Conservation (phyloP, 2,797 vertebrate genomes). For the Trachops cirrhosus region DNA sequence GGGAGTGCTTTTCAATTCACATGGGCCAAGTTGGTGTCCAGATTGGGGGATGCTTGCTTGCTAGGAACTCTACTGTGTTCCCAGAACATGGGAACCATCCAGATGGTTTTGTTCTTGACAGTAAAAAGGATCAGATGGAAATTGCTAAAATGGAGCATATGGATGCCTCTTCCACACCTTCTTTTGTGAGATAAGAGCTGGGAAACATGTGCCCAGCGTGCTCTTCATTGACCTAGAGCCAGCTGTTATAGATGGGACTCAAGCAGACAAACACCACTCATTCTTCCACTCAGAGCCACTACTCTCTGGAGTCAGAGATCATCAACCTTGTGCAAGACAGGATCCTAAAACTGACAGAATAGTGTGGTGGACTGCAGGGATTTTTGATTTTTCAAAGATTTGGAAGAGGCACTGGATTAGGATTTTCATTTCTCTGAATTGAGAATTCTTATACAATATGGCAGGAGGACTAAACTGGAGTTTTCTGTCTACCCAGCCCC, state of each 20-base stretch:
- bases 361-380: slow-evolving; percentile 70
- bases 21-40: slow-evolving; percentile 76
- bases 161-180: slow-evolving; percentile 72
- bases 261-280: slow-evolving; percentile 85
- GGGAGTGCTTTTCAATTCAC: slow-evolving; percentile 78
- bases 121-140: not conserved
- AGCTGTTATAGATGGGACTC: slow-evolving; percentile 85
- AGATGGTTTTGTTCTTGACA: slow-evolving; percentile 52
- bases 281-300: slow-evolving; percentile 92
- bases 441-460: slow-evolving; percentile 46
- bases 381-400: slow-evolving; percentile 72
- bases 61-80: slow-evolving; percentile 76
- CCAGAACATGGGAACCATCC: slow-evolving; percentile 73
- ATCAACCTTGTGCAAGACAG: slow-evolving; percentile 83
- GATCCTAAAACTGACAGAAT: slow-evolving; percentile 82
- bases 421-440: slow-evolving; percentile 68
- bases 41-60: slow-evolving; percentile 72
- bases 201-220: slow-evolving; percentile 77
- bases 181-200: slow-evolving; percentile 75
- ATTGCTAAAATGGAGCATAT: not conserved
- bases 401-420: slow-evolving; percentile 71
- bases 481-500: slow-evolving; percentile 81
- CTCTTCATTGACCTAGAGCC: slow-evolving; percentile 81
- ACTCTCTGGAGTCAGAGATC: slow-evolving; percentile 84
- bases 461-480: slow-evolving; percentile 80